Evolutionary conservation across 2,113 vertebrate species (phyloP).

Genomic region (Cygnus atratus): DNA sequence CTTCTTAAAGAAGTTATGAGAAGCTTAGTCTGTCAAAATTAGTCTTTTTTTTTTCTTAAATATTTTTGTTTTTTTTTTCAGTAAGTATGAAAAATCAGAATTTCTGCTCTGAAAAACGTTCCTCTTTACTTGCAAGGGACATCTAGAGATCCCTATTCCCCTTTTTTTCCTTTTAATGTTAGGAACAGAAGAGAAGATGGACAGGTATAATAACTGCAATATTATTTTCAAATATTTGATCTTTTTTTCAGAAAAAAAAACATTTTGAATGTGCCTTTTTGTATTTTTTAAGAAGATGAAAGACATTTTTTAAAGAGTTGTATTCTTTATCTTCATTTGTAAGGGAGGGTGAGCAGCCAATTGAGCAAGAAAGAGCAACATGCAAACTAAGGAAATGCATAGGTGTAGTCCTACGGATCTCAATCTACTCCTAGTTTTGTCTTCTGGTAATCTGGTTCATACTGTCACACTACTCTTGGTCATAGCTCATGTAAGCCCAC

Average conservation of each 20-base stretch:
- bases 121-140: background rate
- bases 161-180: background rate
- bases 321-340: background rate
- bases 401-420: background rate
- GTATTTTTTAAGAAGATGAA: background rate
- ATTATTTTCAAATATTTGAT: background rate
- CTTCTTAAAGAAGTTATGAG: background rate
- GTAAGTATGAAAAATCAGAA: background rate
- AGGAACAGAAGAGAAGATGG: background rate
- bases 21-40: background rate
- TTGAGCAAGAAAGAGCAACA: background rate
- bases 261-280: background rate
- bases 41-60: background rate
- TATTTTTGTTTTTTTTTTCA: background rate
- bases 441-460: background rate
- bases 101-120: background rate
- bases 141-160: background rate
- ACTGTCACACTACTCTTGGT: background rate
- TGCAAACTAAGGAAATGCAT: background rate
- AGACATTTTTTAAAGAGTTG: background rate
- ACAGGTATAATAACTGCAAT: background rate
- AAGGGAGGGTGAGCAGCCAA: background rate
- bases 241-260: background rate
- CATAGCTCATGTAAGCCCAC: background rate
- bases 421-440: background rate